A percentile compares a stretch with the other conserved stretches of the same genome.
Conservation (phyloP, 2,888 invertebrate genomes). For the Lithophane socia region DNA sequence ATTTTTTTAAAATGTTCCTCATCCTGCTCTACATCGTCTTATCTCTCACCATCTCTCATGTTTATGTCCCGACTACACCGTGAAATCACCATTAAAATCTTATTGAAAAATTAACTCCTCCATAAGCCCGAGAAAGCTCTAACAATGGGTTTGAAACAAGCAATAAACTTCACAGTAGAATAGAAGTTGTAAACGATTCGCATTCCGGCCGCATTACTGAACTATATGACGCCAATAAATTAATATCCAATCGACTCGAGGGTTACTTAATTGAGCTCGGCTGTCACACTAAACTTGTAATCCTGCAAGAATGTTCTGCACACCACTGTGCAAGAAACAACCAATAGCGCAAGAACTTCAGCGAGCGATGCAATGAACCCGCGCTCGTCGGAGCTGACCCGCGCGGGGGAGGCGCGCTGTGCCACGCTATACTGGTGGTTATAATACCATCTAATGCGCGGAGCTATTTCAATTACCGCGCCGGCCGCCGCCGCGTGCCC, state of each 20-base stretch:
- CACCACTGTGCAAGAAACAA: slow-evolving; percentile 60
- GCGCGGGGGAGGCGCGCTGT: slow-evolving; percentile 11
- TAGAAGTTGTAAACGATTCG: slow-evolving; percentile 41
- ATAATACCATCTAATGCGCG: slow-evolving; percentile 75
- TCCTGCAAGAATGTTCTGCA: slow-evolving; percentile 75
- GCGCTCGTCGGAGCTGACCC: background rate
- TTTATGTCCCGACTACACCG: background rate
- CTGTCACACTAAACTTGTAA: slow-evolving; percentile 79
- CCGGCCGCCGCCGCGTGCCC: slow-evolving; percentile 67
- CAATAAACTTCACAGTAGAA: slow-evolving; percentile 41
- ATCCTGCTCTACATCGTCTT: background rate
- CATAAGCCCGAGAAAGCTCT: slow-evolving; percentile 12
- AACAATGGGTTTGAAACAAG: slow-evolving; percentile 39
- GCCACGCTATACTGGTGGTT: slow-evolving; percentile 59
- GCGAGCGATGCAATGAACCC: slow-evolving; percentile 14
- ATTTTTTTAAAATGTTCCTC: background rate
- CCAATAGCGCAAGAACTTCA: slow-evolving; percentile 37
- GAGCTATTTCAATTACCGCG: slow-evolving; percentile 81
- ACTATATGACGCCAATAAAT: slow-evolving; percentile 78
- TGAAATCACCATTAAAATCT: slow-evolving; percentile 16
- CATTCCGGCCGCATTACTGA: slow-evolving; percentile 62
- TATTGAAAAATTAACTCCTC: slow-evolving; percentile 31
- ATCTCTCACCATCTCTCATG: background rate
- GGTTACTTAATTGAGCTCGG: slow-evolving; percentile 78
- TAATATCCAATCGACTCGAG: slow-evolving; percentile 81